Evolutionary conservation across 2,888 invertebrate species (phyloP), one percentile per base, ranked within the genome.

Genomic region (Parasteatoda lunata): DNA sequence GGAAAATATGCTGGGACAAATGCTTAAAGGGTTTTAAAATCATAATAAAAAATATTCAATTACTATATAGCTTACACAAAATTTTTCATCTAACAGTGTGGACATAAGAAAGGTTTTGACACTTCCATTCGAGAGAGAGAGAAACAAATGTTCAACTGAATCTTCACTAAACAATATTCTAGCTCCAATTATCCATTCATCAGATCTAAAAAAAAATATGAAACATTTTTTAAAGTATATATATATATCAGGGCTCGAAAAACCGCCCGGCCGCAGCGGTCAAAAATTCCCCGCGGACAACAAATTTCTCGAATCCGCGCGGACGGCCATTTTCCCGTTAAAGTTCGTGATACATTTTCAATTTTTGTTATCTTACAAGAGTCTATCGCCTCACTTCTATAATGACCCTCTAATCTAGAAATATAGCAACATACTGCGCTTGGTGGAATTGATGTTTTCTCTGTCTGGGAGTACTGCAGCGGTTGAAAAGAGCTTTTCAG

Each of bases 181-280:
- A 11, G 51, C 66, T 30, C 77, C 71, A 49, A 80, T 76, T 71
- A 77, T 64, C 85, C 85, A 86, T 59, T 86, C 80, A 48, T 76
- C 68, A 68, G 15, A 76, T 6, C 85, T 86, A n/a, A 54, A 80
- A 77, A n/a, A 13, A 13, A 72, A n/a, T 51, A 11, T 11, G 7
- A 70, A 70, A 9, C 30, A 30, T 30, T 30, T 30, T 30, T 30
- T 30, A n/a, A n/a, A n/a, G n/a, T n/a, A n/a, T n/a, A n/a, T n/a
- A n/a, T n/a, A n/a, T n/a, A n/a, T n/a, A n/a, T n/a, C n/a, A n/a
- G n/a, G n/a, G n/a, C n/a, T n/a, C n/a, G n/a, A n/a, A n/a, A n/a
- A n/a, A n/a, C n/a, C n/a, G n/a, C n/a, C n/a, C n/a, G n/a, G n/a
- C n/a, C n/a, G n/a, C n/a, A n/a, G n/a, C n/a, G n/a, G n/a, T n/a